Evolutionary conservation across 2,797 vertebrate genomes (phyloP), one percentile per base, ranked within the genome.

Genomic region (Acrossocheilus wenchowensis): DNA sequence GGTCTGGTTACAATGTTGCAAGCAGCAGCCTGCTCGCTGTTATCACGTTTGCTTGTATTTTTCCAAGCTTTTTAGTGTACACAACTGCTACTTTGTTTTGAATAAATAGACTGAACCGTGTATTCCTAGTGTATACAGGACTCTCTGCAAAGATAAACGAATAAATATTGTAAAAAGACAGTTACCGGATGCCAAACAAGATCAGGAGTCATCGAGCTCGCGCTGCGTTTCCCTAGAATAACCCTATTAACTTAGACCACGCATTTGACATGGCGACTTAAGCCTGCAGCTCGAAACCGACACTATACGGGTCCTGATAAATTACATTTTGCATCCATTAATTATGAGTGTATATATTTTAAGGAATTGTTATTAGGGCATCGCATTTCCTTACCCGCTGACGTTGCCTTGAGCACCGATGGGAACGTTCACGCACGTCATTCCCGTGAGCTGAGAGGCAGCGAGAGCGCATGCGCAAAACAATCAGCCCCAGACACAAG

Each of bases 351-450:
- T n/a, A 17, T 68, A 57, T 68, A 62, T 71, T 73, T 62, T 2
- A 74, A 23, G 39, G 43, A 43, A 68, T 50, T 64, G 57, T 72
- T 72, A 45, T 81, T 21, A 78, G 7, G 57, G 36, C 60, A n/a
- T 52, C 45, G 30, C n/a, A 39, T 54, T 86, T 90, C 75, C 64
- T 86, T 69, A 84, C 86, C 84, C 84, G 82, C 88, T 84, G 89
- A 88, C 89, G 88, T 78, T 26, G 83, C 79, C 87, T 69, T 54
- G 8, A 43, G 64, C 54, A 87, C 81, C 86, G 64, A 84, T 26
- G 87, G 78, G 84, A 82, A 72, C 78, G 87, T 88, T 78, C 83
- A 73, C 39, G 39, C 78, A 52, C 87, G 90, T 90, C 90, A 89
- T 83, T 82, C 19, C 81, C 26, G 66, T 77, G 74, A 71, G 75